Evolutionary conservation across 1,140 invertebrate species (phyloP), one percentile per base, ranked within the genome.

Genomic region (Cydia fagiglandana): DNA sequence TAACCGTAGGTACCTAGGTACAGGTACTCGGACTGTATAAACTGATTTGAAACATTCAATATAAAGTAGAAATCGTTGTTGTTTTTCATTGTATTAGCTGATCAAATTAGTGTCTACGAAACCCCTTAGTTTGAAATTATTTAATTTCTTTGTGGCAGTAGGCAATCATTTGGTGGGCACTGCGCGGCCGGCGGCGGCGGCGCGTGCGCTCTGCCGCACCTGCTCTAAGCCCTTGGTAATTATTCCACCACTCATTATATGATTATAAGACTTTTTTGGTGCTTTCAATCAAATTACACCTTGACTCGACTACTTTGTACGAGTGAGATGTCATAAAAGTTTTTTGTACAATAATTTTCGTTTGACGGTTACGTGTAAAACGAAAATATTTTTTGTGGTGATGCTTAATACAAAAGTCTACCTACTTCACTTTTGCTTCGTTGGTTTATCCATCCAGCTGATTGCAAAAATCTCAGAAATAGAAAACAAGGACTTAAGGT

Each of bases 231-330:
- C 89, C 90, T 87, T 81, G 85, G 83, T 91, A 92, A 92, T 91
- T 91, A 91, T 92, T 91, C 89, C 84, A 87, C 88, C 88, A 89
- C 91, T 91, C 89, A 91, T 91, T 91, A 91, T 90, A 91, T 90
- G 89, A 92, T 92, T 92, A 91, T 91, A 87, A 87, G 88, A 88
- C 83, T 90, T 91, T 92, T 92, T 92, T 92, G 88, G 89, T 90
- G 87, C 91, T 91, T 91, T 92, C 91, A 91, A 91, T 91, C 91
- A 91, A 92, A 92, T 92, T 92, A 91, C 91, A 92, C 91, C 91
- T 92, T 92, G 84, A 84, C 84, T 84, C 76, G 83, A 83, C 81
- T 85, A 89, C 86, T 92, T 90, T 80, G 81, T 82, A 83, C 75
- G 82, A 92, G 88, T 92, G 87, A 92, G 91, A 92, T 91, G 91